A percentile compares a stretch with the other conserved stretches of the same genome.
These are phyloP conservation scores for Martes martes DNA, from an alignment of 2,113 vertebrate species.

Conservation along the genomic window DNA sequence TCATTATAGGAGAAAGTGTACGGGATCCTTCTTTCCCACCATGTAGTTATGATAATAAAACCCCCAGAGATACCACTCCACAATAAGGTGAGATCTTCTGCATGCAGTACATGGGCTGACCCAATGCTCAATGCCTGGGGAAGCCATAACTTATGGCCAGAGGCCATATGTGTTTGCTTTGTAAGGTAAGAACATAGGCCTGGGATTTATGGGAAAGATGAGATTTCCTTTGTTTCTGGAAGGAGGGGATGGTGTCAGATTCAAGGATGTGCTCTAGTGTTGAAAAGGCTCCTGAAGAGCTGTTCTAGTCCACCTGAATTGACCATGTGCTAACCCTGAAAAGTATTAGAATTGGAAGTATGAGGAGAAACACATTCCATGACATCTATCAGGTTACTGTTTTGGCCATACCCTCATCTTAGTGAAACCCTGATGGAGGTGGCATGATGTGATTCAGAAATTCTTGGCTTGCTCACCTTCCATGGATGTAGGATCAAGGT, in stretches of 20 bases:
- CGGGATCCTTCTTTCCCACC: neutral
- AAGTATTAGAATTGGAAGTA: neutral
- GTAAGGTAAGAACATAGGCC: neutral
- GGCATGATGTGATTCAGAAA: neutral
- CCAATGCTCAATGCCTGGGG: neutral
- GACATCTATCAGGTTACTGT: neutral
- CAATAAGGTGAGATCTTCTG: neutral
- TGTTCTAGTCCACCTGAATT: neutral
- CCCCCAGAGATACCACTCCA: neutral
- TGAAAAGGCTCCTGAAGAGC: neutral
- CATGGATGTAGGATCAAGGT: neutral
- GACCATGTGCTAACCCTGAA: neutral
- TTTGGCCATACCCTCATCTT: neutral
- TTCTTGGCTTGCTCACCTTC: neutral
- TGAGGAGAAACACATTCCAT: neutral
- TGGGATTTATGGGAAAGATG: neutral
- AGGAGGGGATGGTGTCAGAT: neutral
- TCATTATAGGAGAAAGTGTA: neutral
- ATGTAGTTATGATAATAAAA: neutral
- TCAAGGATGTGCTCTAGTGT: neutral
- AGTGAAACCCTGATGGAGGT: neutral
- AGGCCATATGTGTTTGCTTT: neutral
- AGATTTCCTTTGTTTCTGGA: neutral
- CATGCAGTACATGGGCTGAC: neutral
- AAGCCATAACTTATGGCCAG: neutral